These are phyloP conservation scores for Pasiphila rectangulata DNA, from an alignment of 2,888 invertebrate genomes.

Conservation along the genomic window DNA sequence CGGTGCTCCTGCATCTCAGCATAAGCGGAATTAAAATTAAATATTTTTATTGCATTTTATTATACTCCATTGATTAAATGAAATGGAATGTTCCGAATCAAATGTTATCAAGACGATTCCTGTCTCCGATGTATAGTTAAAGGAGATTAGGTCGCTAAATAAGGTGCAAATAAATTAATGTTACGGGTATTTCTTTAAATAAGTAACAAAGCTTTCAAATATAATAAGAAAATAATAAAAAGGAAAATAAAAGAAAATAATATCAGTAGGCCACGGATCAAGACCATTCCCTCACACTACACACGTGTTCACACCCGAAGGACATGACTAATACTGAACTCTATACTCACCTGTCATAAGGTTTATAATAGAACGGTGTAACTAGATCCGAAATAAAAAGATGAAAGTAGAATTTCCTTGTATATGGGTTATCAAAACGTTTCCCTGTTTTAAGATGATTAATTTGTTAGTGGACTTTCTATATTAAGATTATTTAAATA, in stretches of 20 bases:
- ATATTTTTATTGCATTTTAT: no score
- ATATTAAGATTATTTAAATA: not conserved
- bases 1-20: no score
- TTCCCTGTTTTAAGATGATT: constrained; percentile 7
- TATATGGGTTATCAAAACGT: constrained; percentile 15
- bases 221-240: not conserved
- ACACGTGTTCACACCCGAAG: constrained; percentile 17
- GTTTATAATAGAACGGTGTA: constrained; percentile 26
- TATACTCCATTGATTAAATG: no score
- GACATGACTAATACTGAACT: constrained; percentile 27
- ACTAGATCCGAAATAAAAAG: constrained; percentile 14
- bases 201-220: no score
- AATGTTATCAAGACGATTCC: no score
- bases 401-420: constrained; percentile 8
- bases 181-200: no score
- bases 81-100: no score
- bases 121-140: no score
- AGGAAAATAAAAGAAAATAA: not conserved
- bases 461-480: constrained; percentile 1
- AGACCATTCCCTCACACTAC: constrained; percentile 11
- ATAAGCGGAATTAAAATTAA: no score
- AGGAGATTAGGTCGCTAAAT: no score
- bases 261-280: constrained; percentile 19
- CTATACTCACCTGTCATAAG: constrained; percentile 21
- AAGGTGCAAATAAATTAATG: no score